Percentiles rank a stretch among this genome's conserved stretches.
These are phyloP conservation scores for Megaleporinus macrocephalus DNA, from an alignment of 2,113 vertebrate genomes.

Conservation along the genomic window DNA sequence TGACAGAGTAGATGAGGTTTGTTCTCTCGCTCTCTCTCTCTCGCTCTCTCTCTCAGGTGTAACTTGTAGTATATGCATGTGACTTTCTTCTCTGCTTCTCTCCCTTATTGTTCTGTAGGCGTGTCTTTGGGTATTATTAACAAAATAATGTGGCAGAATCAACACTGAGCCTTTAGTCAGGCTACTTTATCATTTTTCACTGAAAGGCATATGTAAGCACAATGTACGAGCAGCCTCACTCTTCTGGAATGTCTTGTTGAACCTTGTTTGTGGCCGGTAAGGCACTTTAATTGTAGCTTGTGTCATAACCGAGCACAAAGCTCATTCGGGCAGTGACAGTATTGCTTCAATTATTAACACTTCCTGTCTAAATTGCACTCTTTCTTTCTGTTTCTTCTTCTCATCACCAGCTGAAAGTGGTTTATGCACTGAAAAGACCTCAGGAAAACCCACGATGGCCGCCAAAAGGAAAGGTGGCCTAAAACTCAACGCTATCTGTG, in stretches of 20 bases:
- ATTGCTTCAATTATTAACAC: slow-evolving; percentile 23
- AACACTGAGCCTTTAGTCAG: slow-evolving; percentile 16
- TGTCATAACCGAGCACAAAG: slow-evolving; percentile 15
- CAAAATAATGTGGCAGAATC: slow-evolving; percentile 41
- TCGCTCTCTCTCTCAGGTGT: slow-evolving; percentile 62
- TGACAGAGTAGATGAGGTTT: slow-evolving; percentile 59
- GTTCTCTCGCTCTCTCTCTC: slow-evolving; percentile 42
- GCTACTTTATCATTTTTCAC: slow-evolving; percentile 24
- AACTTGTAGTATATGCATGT: not conserved
- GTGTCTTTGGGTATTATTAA: slow-evolving; percentile 69
- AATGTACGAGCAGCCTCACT: slow-evolving; percentile 25
- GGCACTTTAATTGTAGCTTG: slow-evolving; percentile 15
- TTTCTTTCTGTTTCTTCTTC: slow-evolving; percentile 53
- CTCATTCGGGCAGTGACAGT: slow-evolving; percentile 15
- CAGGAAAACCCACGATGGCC: slow-evolving; percentile 98
- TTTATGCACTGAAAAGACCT: slow-evolving; percentile 94
- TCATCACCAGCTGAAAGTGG: slow-evolving; percentile 90
- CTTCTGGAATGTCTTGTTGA: slow-evolving; percentile 25
- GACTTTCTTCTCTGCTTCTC: not conserved
- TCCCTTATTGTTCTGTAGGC: slow-evolving; percentile 56
- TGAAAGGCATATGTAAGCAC: not conserved
- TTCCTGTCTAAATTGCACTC: slow-evolving; percentile 46
- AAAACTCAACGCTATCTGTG: slow-evolving; percentile 99
- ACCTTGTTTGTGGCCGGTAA: slow-evolving; percentile 16
- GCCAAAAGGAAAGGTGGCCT: slow-evolving; percentile 99